Base-by-base conservation (phyloP, 2,888 invertebrate genomes). In the Fabriciana adippe region DNA sequence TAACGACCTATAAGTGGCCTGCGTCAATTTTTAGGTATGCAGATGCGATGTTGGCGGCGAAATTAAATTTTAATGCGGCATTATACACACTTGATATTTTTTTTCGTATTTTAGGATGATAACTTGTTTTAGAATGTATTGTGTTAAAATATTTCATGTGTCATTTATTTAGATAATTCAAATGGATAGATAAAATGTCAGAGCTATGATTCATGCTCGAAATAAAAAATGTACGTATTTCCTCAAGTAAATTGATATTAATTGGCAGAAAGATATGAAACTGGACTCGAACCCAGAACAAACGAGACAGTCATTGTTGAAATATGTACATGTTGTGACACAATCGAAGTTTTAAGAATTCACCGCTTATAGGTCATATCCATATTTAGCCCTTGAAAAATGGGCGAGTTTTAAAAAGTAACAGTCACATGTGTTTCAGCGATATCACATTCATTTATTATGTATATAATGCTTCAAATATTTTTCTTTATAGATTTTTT, bases 11-110 rank as follows among this genome's bases (percentile, higher is more conserved):
- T 72, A 71, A 67, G 35, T 11, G 67, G 48, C 63, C 70, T 72
- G 61, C 72, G 73, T 80, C 81, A 82, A 78, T 78, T 74, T 75
- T 72, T 64, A 77, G 63, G 68, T 68, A 64, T 72, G 68, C 66
- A 66, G 66, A 70, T 70, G 66, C 41, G 47, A 78, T 75, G 74
- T 74, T 70, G 72, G 74, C 73, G 67, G 65, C 57, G 65, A 68
- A 66, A 66, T 70, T 65, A 67, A 69, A 70, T 57, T 70, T 71
- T 70, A 72, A 71, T 68, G 66, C 55, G 60, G 56, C 55, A 56
- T 66, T 66, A 74, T 73, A 73, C 66, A 57, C 16, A 14, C 6
- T 18, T 15, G 6, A 15, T 8, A 47, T 48, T 3, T 13, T 14
- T 16, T 35, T 45, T 56, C 3, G 41, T 6, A 16, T 56, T 56